Percentiles rank a stretch among this genome's conserved stretches.
These are phyloP conservation scores for Mycalesis mineus DNA, from an alignment of 2,888 invertebrate species.

Conservation along the genomic window DNA sequence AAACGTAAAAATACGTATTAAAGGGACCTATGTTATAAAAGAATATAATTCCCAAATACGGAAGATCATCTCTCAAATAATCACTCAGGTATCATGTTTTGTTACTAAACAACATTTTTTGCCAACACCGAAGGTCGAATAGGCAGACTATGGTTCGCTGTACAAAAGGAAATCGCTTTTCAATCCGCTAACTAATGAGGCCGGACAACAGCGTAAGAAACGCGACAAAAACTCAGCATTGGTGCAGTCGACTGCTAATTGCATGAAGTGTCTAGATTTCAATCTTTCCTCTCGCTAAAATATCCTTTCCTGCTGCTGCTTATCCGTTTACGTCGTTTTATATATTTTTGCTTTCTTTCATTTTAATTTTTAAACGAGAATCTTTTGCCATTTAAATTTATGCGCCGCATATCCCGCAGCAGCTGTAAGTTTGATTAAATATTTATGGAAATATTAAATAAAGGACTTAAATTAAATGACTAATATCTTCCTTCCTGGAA, in stretches of 20 bases:
- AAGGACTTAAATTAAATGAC: too few species aligned
- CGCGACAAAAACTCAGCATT: constrained; percentile 52
- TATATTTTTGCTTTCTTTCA: too few species aligned
- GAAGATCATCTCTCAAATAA: neutral
- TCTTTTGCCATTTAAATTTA: neutral
- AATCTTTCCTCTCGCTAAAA: neutral
- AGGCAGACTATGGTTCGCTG: constrained; percentile 30
- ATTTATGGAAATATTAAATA: too few species aligned
- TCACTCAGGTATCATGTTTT: neutral
- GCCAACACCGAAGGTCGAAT: constrained; percentile 28
- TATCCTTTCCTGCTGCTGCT: neutral
- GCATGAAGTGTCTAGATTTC: constrained; percentile 49
- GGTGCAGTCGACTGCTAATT: constrained; percentile 54
- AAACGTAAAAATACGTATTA: too few species aligned
- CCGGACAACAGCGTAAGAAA: constrained; percentile 55
- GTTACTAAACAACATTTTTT: constrained; percentile 1
- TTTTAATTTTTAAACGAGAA: neutral
- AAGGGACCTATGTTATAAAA: too few species aligned
- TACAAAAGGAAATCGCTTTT: constrained; percentile 53
- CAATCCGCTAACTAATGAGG: constrained; percentile 53
- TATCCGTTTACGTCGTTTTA: too few species aligned
- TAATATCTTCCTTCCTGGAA: too few species aligned
- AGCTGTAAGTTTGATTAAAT: too few species aligned
- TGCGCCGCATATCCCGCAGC: neutral
- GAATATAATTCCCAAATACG: neutral